A percentile compares a stretch with the other conserved stretches of the same genome.
Conservation (phyloP, 2,797 vertebrate species). For the Nannoperca australis region DNA sequence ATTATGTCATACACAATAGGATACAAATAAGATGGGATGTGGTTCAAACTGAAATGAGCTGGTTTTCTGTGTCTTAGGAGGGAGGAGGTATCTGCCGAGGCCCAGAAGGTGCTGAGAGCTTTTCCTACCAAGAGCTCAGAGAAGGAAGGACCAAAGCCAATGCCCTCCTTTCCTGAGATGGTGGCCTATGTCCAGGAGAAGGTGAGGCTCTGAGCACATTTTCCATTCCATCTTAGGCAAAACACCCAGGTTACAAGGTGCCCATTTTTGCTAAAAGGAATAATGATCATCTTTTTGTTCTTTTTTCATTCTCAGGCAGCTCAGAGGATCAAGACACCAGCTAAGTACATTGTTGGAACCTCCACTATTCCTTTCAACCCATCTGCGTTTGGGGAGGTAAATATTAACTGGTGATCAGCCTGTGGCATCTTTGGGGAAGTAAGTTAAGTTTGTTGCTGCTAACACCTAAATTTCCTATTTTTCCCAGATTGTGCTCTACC, state of each 20-base stretch:
- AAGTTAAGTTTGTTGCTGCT: not conserved
- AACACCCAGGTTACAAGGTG: not conserved
- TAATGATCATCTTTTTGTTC: slow-evolving; percentile 2
- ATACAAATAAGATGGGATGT: not conserved
- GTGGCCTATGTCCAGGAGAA: slow-evolving; percentile 96
- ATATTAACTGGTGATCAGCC: not conserved
- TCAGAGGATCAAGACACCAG: slow-evolving; percentile 95
- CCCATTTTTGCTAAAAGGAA: not conserved
- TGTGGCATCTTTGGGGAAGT: not conserved
- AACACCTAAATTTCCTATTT: not conserved
- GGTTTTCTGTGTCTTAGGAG: slow-evolving; percentile 81
- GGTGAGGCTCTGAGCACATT: slow-evolving; percentile 78
- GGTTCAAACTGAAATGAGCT: not conserved
- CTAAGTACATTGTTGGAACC: slow-evolving; percentile 94
- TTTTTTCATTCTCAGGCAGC: slow-evolving; percentile 86
- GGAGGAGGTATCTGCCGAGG: slow-evolving; percentile 95
- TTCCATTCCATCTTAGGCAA: not conserved
- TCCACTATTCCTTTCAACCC: slow-evolving; percentile 95
- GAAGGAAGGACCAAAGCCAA: slow-evolving; percentile 89
- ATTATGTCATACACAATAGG: not conserved
- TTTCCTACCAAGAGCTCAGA: slow-evolving; percentile 88
- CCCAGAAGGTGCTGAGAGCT: slow-evolving; percentile 89
- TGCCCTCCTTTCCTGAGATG: slow-evolving; percentile 98
- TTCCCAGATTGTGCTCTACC: slow-evolving; percentile 93
- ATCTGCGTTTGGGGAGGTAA: slow-evolving; percentile 96